Evolutionary conservation across 1,140 invertebrate genomes (phyloP).

Genomic region (Lepidurus arcticus): DNA sequence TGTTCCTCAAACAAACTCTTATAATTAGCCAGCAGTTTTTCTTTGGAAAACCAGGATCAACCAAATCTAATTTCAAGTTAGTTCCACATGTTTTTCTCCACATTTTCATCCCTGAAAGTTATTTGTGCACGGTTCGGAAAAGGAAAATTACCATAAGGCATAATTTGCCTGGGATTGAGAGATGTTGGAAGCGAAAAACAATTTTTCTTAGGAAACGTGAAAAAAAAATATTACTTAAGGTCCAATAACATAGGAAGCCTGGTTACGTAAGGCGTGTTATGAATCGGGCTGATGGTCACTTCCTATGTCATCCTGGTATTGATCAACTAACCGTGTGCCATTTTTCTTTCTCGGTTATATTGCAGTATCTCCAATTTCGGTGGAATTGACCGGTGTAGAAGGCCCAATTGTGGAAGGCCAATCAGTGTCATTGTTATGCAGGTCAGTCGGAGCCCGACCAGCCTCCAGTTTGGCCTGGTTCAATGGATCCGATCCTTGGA

Average conservation of each 20-base stretch:
- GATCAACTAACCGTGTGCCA: slow-evolving; percentile 34
- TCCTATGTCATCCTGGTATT: not conserved
- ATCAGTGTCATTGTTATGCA: slow-evolving; percentile 67
- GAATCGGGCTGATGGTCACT: not conserved
- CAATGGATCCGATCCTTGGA: slow-evolving; percentile 55
- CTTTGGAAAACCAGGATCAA: not conserved
- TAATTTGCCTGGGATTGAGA: not conserved
- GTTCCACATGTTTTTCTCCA: not conserved
- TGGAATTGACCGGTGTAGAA: slow-evolving; percentile 64
- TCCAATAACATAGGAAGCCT: not conserved
- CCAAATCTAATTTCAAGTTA: not conserved
- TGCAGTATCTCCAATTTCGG: slow-evolving; percentile 68
- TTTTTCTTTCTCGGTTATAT: slow-evolving; percentile 42
- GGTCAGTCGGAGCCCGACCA: slow-evolving; percentile 67
- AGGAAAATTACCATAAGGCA: not conserved
- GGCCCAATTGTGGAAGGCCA: slow-evolving; percentile 69
- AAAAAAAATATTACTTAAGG: not conserved
- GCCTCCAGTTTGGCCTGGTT: slow-evolving; percentile 76
- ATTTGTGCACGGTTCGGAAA: not conserved
- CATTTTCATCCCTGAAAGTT: not conserved
- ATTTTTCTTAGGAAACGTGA: not conserved
- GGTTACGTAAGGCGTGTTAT: not conserved
- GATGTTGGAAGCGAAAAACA: not conserved
- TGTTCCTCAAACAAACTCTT: not conserved
- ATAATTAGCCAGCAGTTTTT: not conserved